Evolutionary conservation across 2,888 invertebrate species (phyloP).

Genomic region (Xylophagus ater): DNA sequence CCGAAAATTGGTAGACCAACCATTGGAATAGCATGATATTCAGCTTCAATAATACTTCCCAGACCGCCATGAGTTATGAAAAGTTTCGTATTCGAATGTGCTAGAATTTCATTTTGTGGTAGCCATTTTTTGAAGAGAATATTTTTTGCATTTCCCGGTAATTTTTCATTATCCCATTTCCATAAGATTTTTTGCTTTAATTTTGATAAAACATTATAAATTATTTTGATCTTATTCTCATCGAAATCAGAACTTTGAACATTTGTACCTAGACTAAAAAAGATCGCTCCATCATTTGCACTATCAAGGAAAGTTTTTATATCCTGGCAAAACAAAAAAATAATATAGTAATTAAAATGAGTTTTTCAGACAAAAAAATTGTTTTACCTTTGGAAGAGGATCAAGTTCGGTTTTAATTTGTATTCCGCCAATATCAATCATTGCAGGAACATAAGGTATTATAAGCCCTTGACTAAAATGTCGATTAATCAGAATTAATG

Average conservation of each 20-base stretch:
- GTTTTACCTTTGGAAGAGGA: constrained; percentile 28
- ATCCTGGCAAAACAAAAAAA: constrained; percentile 27
- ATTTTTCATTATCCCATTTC: constrained; percentile 25
- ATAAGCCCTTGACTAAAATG: constrained; percentile 32
- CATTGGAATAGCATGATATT: constrained; percentile 64
- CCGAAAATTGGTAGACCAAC: constrained; percentile 65
- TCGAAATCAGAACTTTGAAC: constrained; percentile 36
- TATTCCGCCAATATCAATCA: constrained; percentile 35
- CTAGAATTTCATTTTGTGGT: constrained; percentile 59
- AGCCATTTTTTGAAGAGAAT: constrained; percentile 39
- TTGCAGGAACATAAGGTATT: constrained; percentile 29
- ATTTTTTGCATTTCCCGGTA: constrained; percentile 35
- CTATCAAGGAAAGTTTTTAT: constrained; percentile 31
- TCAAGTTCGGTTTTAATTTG: constrained; percentile 29
- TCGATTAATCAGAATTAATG: too few species aligned
- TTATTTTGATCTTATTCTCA: constrained; percentile 29
- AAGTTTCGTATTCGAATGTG: constrained; percentile 52
- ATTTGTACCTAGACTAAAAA: constrained; percentile 40
- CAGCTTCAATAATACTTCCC: constrained; percentile 64
- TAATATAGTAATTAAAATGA: too few species aligned
- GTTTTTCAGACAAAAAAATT: too few species aligned
- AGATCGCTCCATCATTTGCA: constrained; percentile 34
- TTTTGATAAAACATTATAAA: constrained; percentile 24
- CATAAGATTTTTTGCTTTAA: constrained; percentile 28
- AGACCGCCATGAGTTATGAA: constrained; percentile 44